Evolutionary conservation across 2,888 invertebrate genomes (phyloP).

Genomic region (Phoronis australis): DNA sequence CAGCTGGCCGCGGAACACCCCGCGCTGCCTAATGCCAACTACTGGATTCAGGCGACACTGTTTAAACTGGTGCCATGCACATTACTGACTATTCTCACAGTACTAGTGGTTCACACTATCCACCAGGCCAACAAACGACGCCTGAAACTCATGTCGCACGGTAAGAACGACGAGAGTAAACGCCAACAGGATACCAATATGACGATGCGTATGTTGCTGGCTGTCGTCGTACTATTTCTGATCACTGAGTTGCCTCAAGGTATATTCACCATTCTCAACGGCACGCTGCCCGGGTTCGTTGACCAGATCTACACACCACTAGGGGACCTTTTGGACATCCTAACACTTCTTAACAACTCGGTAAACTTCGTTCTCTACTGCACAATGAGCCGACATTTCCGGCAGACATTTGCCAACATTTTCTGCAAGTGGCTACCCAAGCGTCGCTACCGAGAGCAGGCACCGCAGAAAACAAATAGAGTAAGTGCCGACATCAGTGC

Average conservation of each 20-base stretch:
- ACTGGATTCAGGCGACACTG: slow-evolving; percentile 88
- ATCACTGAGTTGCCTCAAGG: slow-evolving; percentile 86
- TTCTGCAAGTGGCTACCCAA: slow-evolving; percentile 54
- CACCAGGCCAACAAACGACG: slow-evolving; percentile 45
- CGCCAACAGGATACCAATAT: slow-evolving; percentile 59
- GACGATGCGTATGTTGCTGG: slow-evolving; percentile 83
- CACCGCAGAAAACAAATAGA: too few relatives aligned
- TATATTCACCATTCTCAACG: slow-evolving; percentile 67
- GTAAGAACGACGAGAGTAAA: slow-evolving; percentile 45
- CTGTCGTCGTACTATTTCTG: slow-evolving; percentile 79
- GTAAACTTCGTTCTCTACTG: slow-evolving; percentile 92
- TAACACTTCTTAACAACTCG: slow-evolving; percentile 84
- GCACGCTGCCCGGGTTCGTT: slow-evolving; percentile 68
- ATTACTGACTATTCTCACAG: slow-evolving; percentile 67
- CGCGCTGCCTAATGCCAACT: slow-evolving; percentile 60
- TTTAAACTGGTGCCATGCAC: slow-evolving; percentile 88
- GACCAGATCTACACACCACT: slow-evolving; percentile 58
- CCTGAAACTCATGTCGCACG: slow-evolving; percentile 40
- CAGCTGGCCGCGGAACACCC: slow-evolving; percentile 1
- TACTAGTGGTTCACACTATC: slow-evolving; percentile 52
- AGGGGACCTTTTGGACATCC: slow-evolving; percentile 77
- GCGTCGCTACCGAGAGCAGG: too few relatives aligned
- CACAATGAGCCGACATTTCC: slow-evolving; percentile 88
- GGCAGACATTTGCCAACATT: slow-evolving; percentile 61
- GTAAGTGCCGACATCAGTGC: too few relatives aligned